Evolutionary conservation across 92 coral and sea anemone species (phyloP).

Genomic region (Zoanthus solanderi): DNA sequence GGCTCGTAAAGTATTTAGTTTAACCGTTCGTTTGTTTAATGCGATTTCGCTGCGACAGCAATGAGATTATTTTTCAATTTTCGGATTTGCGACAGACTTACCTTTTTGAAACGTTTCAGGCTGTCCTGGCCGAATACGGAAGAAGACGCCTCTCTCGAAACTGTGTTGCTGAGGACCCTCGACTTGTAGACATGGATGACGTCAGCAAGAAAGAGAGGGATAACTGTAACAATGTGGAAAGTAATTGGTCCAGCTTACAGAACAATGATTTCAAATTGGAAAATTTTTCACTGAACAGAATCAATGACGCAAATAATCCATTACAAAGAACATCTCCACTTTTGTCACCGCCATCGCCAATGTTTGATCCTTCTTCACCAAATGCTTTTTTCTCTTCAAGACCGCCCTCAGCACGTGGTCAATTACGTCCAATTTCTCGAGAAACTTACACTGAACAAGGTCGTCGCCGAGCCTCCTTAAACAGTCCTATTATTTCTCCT

Average conservation of each 20-base stretch:
- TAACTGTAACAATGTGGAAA: neutral
- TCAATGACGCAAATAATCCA: neutral
- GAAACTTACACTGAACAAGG: neutral
- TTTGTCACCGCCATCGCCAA: conserved; percentile 9
- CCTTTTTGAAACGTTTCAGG: conserved; percentile 51
- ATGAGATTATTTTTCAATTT: too few relatives aligned
- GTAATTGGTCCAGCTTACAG: neutral
- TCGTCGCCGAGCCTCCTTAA: conserved; percentile 27
- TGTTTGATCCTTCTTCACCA: conserved; percentile 2
- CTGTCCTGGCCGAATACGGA: conserved; percentile 95
- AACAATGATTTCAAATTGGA: conserved; percentile 10
- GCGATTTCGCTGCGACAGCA: too few relatives aligned
- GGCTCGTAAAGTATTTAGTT: too few relatives aligned
- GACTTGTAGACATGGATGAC: conserved; percentile 94
- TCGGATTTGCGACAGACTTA: too few relatives aligned
- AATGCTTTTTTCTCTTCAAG: neutral
- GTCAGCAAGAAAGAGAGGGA: conserved; percentile 11
- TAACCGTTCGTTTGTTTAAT: too few relatives aligned
- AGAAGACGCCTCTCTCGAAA: conserved; percentile 92
- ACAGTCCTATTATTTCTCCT: neutral
- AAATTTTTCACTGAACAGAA: neutral
- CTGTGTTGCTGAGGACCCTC: conserved; percentile 86
- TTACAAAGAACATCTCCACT: conserved; percentile 30
- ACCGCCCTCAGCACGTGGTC: conserved; percentile 25
- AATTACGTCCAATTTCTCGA: conserved; percentile 30